Percentiles rank a stretch among this genome's conserved stretches.
Evolutionary conservation across 2,888 invertebrate species (phyloP).

Genomic region (Itoplectis maculator): DNA sequence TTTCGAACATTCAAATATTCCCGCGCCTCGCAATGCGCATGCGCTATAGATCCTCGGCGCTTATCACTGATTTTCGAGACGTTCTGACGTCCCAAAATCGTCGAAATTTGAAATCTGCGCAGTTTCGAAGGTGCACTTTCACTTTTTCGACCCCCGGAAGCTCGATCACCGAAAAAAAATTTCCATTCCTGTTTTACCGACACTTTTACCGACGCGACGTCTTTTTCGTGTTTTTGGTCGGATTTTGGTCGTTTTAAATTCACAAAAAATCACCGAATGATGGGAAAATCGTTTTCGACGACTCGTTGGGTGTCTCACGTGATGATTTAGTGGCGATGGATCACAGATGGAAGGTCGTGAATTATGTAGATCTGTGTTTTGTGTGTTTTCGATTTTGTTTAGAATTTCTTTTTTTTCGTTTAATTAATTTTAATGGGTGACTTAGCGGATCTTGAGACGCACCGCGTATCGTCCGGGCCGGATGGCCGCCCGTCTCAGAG

Average conservation of each 20-base stretch:
- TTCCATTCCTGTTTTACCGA: constrained; percentile 19
- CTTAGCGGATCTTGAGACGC: constrained; percentile 76
- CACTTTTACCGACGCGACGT: constrained; percentile 41
- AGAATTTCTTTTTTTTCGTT: constrained; percentile 44
- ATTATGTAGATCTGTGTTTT: too few species aligned
- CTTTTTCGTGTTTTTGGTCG: constrained; percentile 24
- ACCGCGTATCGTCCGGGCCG: constrained; percentile 84
- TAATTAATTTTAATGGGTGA: constrained; percentile 49
- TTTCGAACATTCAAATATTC: too few species aligned
- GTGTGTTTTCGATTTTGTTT: constrained; percentile 36
- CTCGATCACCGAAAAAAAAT: constrained; percentile 38
- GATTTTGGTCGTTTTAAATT: constrained; percentile 5
- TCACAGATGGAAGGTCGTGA: constrained; percentile 50
- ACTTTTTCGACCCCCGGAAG: constrained; percentile 58
- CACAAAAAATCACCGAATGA: constrained; percentile 43
- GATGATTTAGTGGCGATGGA: constrained; percentile 52
- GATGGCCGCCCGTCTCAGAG: constrained; percentile 84
- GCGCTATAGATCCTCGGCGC: not conserved
- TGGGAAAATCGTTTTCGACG: constrained; percentile 31
- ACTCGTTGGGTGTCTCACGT: constrained; percentile 49
- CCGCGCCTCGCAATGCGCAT: not conserved
- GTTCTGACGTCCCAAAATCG: too few species aligned
- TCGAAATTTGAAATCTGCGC: too few species aligned
- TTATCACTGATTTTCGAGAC: constrained; percentile 53
- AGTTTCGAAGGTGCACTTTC: too few species aligned